phyloP scores from a whole-genome alignment of 2,113 vertebrate genomes.

The Furnarius figulus region DNA sequence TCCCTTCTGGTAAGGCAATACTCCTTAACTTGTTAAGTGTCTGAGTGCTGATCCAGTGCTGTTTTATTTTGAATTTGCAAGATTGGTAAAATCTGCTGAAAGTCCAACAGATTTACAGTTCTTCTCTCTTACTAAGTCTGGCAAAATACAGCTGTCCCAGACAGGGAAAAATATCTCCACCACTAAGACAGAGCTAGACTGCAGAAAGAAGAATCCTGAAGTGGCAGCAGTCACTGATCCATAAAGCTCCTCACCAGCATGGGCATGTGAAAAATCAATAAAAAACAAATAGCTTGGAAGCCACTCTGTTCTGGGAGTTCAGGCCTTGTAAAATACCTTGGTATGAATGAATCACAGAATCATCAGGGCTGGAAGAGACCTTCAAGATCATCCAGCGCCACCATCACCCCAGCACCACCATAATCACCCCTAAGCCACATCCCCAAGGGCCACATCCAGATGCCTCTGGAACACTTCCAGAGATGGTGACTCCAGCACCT shows the following conservation, averaged over 20 bases:
- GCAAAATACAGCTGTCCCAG: not conserved
- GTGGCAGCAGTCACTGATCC: not conserved
- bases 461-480: not conserved
- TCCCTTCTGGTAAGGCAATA: slow-evolving; percentile 7
- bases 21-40: not conserved
- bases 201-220: not conserved
- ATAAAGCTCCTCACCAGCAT: not conserved
- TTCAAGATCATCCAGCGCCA: not conserved
- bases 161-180: not conserved
- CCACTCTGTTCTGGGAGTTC: fast-evolving
- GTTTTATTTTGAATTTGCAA: not conserved
- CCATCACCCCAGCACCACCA: not conserved
- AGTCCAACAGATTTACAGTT: not conserved
- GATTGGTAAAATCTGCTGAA: not conserved
- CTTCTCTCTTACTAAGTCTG: not conserved
- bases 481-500: fast-evolving
- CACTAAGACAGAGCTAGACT: not conserved
- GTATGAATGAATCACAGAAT: not conserved
- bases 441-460: not conserved
- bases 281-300: not conserved
- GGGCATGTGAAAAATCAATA: not conserved
- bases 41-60: not conserved
- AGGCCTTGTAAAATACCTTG: not conserved
- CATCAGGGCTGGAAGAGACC: not conserved
- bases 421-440: not conserved